A percentile compares a stretch with the other conserved stretches of the same genome.
Conservation (phyloP, 2,797 vertebrate genomes). For the Pachyuromys duprasi region DNA sequence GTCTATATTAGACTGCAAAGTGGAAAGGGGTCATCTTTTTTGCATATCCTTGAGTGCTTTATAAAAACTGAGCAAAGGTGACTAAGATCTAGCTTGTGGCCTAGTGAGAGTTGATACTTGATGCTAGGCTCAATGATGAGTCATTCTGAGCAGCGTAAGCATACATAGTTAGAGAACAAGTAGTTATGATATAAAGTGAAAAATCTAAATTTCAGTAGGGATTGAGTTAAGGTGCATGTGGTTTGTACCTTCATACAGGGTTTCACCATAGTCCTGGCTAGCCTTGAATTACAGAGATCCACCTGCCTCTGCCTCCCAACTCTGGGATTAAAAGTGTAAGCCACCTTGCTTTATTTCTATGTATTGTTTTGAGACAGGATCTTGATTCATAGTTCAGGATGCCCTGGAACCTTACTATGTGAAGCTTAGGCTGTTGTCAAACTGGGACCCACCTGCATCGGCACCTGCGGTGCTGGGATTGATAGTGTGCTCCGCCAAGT, state of each 20-base stretch:
- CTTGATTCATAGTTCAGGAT: background rate
- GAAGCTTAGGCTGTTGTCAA: background rate
- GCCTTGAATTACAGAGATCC: background rate
- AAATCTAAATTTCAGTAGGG: constrained; percentile 6
- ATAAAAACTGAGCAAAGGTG: background rate
- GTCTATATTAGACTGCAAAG: constrained; percentile 25
- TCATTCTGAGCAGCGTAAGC: background rate
- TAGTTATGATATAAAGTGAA: background rate
- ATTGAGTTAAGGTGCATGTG: background rate
- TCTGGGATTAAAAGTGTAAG: background rate
- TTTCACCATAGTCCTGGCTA: background rate
- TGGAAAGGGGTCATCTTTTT: background rate
- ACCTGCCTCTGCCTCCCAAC: background rate
- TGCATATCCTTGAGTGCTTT: constrained; percentile 15
- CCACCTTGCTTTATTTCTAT: background rate
- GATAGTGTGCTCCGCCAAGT: background rate
- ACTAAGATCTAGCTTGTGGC: background rate
- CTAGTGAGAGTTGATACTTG: background rate
- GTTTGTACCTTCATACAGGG: background rate
- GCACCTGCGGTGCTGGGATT: background rate
- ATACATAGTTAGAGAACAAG: constrained; percentile 6
- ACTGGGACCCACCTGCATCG: background rate
- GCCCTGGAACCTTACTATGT: background rate
- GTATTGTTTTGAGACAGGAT: background rate
- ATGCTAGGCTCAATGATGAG: background rate